phyloP scores from a whole-genome alignment of 2,797 vertebrate genomes.

The Sebastes vulpes region DNA sequence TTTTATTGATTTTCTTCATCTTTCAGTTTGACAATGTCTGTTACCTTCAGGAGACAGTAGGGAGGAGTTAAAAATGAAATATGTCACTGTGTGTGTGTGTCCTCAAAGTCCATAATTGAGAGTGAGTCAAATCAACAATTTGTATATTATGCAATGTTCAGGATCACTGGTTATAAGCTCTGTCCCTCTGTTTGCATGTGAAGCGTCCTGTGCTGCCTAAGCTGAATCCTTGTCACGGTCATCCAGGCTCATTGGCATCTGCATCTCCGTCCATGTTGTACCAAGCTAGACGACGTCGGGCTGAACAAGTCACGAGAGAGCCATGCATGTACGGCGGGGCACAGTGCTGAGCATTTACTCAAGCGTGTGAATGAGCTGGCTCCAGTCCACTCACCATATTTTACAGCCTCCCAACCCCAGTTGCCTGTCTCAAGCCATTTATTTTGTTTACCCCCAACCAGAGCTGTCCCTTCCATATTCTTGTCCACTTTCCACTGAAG shows the following conservation, averaged over 20 bases:
- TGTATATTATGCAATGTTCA: neutral
- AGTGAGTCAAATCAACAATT: neutral
- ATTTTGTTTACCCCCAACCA: constrained; percentile 38
- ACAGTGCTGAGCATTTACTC: constrained; percentile 4
- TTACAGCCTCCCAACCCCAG: neutral
- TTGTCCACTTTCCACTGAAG: neutral
- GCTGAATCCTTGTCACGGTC: neutral
- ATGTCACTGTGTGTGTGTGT: neutral
- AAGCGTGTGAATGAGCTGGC: constrained; percentile 11
- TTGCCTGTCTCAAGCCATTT: constrained; percentile 23
- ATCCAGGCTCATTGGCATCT: constrained; percentile 26
- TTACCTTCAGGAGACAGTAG: neutral
- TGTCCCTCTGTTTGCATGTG: neutral
- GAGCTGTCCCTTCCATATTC: constrained; percentile 18
- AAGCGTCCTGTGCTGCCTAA: neutral
- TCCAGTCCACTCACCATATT: neutral
- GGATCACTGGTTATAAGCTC: neutral
- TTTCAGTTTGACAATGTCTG: constrained; percentile 1
- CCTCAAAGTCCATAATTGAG: neutral
- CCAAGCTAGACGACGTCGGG: neutral
- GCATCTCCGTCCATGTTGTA: neutral
- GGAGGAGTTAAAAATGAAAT: neutral
- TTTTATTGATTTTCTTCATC: constrained; percentile 37
- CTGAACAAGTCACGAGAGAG: neutral
- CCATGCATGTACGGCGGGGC: neutral